phyloP scores from a whole-genome alignment of 2,113 vertebrate species.

The Rynchops niger region DNA sequence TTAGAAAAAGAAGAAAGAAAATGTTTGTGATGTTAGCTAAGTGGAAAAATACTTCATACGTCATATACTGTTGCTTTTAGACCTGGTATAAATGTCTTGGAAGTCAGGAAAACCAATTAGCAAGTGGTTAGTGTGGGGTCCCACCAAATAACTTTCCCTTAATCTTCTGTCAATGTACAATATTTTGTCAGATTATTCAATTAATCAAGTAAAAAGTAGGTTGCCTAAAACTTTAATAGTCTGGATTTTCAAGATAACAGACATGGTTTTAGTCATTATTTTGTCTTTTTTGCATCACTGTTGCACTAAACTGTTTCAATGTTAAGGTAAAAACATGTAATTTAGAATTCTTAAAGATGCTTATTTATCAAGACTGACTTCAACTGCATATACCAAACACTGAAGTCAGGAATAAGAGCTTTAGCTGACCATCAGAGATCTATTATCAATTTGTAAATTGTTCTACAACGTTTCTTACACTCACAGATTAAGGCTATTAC shows the following conservation, averaged over 20 bases:
- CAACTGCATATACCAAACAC: background rate
- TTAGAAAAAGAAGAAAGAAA: background rate
- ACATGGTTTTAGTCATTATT: background rate
- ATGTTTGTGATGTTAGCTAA: background rate
- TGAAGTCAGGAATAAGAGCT: background rate
- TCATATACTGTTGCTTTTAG: background rate
- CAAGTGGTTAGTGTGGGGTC: background rate
- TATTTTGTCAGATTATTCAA: conserved; percentile 31
- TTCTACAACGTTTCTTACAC: background rate
- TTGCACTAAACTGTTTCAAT: background rate
- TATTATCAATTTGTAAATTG: background rate
- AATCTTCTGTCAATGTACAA: conserved; percentile 10
- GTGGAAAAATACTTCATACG: background rate
- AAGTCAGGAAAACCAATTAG: conserved; percentile 50
- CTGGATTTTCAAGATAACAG: background rate
- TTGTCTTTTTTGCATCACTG: background rate
- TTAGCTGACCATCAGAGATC: background rate
- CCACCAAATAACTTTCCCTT: conserved; percentile 6
- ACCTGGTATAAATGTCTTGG: background rate
- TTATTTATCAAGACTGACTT: background rate
- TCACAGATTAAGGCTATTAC: background rate
- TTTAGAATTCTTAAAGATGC: background rate
- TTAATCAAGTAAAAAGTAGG: background rate
- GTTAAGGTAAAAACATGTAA: background rate
- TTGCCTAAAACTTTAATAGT: background rate